Conservation (phyloP, 2,888 invertebrate species). For the Hemithea aestivaria region DNA sequence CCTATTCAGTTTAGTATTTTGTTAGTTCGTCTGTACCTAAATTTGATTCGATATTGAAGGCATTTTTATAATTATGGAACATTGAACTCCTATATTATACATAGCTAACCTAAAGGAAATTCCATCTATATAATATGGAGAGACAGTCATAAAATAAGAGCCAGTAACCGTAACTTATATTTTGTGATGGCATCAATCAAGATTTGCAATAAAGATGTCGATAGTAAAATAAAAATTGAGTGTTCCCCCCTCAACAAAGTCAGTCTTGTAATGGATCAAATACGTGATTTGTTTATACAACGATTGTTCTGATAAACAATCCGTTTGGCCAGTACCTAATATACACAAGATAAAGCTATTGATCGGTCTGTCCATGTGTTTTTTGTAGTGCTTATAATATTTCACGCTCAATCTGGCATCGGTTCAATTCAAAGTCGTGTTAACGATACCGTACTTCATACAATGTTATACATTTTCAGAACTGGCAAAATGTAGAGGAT, state of each 20-base stretch:
- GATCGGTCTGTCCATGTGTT: conserved; percentile 3
- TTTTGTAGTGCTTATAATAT: conserved; percentile 7
- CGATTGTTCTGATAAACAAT: conserved; percentile 3
- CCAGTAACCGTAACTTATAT: background rate
- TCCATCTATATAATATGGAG: too few species aligned
- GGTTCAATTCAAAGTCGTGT: conserved; percentile 12
- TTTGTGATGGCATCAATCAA: background rate
- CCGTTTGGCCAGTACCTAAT: too few species aligned
- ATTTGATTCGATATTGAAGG: too few species aligned
- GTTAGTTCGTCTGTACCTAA: too few species aligned
- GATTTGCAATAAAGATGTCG: background rate
- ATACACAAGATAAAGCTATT: conserved; percentile 6
- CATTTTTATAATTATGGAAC: too few species aligned
- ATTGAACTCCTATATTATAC: too few species aligned
- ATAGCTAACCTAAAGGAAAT: too few species aligned
- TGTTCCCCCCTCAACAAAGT: conserved; percentile 4
- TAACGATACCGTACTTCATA: conserved; percentile 8
- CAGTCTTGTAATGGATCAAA: conserved; percentile 8
- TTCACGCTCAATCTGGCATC: conserved; percentile 16
- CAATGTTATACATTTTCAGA: too few species aligned
- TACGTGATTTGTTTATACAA: conserved; percentile 8
- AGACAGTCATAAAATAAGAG: too few species aligned
- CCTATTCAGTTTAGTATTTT: too few species aligned
- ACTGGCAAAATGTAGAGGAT: too few species aligned
- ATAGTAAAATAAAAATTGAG: conserved; percentile 4